A percentile compares a stretch with the other conserved stretches of the same genome.
Conservation (phyloP, 1,140 invertebrate species). For the Drosophila busckii region DNA sequence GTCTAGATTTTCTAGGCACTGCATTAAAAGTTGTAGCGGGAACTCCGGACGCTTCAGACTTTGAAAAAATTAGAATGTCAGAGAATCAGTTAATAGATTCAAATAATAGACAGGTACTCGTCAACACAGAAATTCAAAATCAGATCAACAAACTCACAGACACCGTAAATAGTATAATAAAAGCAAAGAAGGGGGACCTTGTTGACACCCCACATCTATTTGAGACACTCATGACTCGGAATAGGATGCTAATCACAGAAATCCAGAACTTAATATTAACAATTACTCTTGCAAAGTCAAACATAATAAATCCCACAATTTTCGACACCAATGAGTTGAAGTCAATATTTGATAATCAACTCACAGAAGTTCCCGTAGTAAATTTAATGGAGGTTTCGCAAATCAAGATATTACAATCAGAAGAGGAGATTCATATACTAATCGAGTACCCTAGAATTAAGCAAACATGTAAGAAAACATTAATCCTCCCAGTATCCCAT, state of each 20-base stretch:
- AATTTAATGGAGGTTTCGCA: background rate
- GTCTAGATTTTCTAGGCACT: slow-evolving; percentile 1
- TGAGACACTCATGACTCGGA: slow-evolving; percentile 8
- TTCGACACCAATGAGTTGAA: background rate
- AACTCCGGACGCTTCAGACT: slow-evolving; percentile 1
- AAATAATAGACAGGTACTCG: too few relatives aligned
- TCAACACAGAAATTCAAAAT: too few relatives aligned
- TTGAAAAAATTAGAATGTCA: background rate
- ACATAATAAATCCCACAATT: slow-evolving; percentile 5
- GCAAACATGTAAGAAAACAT: background rate
- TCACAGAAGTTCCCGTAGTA: background rate
- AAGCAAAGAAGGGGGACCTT: background rate
- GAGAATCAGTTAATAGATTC: background rate
- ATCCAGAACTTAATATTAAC: slow-evolving; percentile 21
- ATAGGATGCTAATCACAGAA: slow-evolving; percentile 20
- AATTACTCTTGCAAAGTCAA: slow-evolving; percentile 9
- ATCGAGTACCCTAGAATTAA: background rate
- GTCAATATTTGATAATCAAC: background rate
- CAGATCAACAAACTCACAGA: background rate
- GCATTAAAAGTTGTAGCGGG: slow-evolving; percentile 6
- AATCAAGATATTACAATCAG: background rate
- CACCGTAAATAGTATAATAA: background rate
- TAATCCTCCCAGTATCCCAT: background rate
- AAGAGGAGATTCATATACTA: background rate
- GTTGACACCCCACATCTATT: slow-evolving; percentile 3